These are phyloP conservation scores for Andrena praecox DNA, from an alignment of 2,888 invertebrate genomes.

Conservation along the genomic window DNA sequence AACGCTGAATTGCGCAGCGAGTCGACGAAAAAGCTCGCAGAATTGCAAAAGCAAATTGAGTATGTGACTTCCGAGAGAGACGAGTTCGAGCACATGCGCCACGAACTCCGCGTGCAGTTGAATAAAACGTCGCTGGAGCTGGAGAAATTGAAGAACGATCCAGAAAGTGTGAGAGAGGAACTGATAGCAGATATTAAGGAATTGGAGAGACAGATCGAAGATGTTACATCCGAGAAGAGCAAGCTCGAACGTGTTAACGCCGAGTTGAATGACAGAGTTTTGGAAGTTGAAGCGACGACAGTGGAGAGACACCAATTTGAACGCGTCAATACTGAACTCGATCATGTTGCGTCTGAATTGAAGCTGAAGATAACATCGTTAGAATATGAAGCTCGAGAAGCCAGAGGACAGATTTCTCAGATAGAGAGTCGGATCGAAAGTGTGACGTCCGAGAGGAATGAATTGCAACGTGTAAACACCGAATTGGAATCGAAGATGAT, in stretches of 20 bases:
- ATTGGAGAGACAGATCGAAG: conserved; percentile 24
- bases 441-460: conserved; percentile 32
- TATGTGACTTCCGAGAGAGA: conserved; percentile 50
- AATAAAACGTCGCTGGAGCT: conserved; percentile 18
- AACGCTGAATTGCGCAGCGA: conserved; percentile 1
- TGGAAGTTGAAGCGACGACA: too few relatives aligned
- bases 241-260: conserved; percentile 31
- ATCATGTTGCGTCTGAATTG: too few relatives aligned
- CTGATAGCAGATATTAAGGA: conserved; percentile 11
- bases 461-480: conserved; percentile 31
- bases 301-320: too few relatives aligned
- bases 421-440: not conserved
- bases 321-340: too few relatives aligned
- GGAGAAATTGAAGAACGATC: conserved; percentile 8
- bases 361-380: too few relatives aligned
- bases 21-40: conserved; percentile 9
- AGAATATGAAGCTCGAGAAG: too few relatives aligned
- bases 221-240: conserved; percentile 47
- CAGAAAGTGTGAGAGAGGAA: not conserved
- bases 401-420: too few relatives aligned
- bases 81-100: conserved; percentile 49
- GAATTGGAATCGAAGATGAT: too few relatives aligned
- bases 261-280: too few relatives aligned
- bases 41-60: conserved; percentile 36
- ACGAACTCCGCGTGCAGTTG: conserved; percentile 38